A percentile compares a stretch with the other conserved stretches of the same genome.
These are phyloP conservation scores for Dendronephthya gigantea DNA, from an alignment of 64 coral and sea anemone species.

Conservation along the genomic window DNA sequence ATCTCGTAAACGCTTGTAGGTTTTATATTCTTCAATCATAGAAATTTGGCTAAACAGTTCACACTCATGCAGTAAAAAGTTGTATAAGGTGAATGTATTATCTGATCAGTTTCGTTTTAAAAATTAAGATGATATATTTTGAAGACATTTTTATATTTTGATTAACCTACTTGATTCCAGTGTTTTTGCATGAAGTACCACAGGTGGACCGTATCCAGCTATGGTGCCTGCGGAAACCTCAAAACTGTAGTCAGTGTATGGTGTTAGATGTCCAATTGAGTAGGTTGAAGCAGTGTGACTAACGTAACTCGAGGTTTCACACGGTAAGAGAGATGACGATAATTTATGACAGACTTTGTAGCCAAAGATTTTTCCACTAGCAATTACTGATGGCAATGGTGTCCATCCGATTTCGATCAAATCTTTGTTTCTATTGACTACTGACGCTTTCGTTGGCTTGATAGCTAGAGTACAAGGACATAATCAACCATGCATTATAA, in stretches of 20 bases:
- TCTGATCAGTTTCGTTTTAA: too few species aligned
- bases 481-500: too few species aligned
- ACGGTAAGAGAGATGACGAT: background rate
- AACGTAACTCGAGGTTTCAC: background rate
- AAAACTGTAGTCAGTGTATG: background rate
- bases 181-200: background rate
- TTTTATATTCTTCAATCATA: too few species aligned
- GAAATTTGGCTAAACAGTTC: too few species aligned
- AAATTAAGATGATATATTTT: too few species aligned
- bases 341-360: background rate
- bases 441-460: too few species aligned
- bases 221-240: background rate
- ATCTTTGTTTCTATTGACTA: background rate
- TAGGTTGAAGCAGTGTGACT: background rate
- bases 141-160: too few species aligned
- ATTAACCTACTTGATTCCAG: background rate
- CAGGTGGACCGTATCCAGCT: background rate
- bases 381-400: background rate
- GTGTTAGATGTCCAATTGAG: background rate
- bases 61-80: too few species aligned
- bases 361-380: background rate
- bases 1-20: too few species aligned
- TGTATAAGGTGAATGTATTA: too few species aligned
- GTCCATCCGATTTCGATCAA: background rate
- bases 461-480: too few species aligned